Evolutionary conservation across 2,797 vertebrate genomes (phyloP), one percentile per base, ranked within the genome.

Genomic region (Busarellus nigricollis): DNA sequence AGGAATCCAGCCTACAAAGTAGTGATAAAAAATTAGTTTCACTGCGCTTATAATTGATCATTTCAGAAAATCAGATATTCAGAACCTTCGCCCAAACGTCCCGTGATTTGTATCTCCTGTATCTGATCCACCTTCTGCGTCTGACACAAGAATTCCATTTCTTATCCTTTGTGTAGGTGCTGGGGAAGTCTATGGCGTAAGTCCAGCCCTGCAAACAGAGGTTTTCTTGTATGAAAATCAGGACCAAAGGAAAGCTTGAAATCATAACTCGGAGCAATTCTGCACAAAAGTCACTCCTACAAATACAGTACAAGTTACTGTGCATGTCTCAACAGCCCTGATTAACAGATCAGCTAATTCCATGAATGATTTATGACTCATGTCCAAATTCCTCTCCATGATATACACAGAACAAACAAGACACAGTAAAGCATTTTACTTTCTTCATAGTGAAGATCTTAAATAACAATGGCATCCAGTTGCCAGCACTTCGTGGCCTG

Each of bases 91-190:
- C 99, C 99, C 99, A 99, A 84, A 97, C 19, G 33, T 99, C 99
- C 86, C 98, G 99, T 55, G 99, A 98, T 89, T 98, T 99, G 98
- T 99, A 99, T 98, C 98, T 98, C 97, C 99, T 98, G 98, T 99
- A 99, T 81, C 99, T 99, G 80, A 99, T 98, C 99, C 99, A 99
- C 94, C 99, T 98, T 82, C 99, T 98, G 69, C 99, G 99, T 86
- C 99, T 98, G 82, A 99, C 99, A 29, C 99, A 99, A 13, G 99
- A 99, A 97, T 99, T 99, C 99, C 99, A 99, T 88, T 98, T 99
- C 97, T 99, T 99, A 96, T 99, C 99, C 98, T 99, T 99, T 5
- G 99, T 99, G 98, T 99, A 99, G 77, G 98, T 98, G 88, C 99
- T 99, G 2, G 99, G 99, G 93, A 99, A 99, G 98, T 99, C 99